Evolutionary conservation across 2,797 vertebrate genomes (phyloP).

Genomic region (Florisuga fusca): DNA sequence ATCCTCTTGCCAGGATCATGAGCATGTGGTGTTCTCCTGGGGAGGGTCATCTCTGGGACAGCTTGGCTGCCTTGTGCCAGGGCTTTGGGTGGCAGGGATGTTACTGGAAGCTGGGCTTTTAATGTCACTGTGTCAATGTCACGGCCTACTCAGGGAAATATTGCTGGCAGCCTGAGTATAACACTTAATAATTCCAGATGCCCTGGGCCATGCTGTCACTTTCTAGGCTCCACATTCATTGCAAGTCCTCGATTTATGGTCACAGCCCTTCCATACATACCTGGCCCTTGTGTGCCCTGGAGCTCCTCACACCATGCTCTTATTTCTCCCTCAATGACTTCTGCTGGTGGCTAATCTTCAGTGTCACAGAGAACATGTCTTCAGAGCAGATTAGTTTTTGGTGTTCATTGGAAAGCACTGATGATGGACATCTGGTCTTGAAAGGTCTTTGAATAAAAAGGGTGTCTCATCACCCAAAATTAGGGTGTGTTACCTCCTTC

Average conservation of each 20-base stretch:
- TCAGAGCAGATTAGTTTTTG: neutral
- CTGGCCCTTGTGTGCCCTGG: accelerated
- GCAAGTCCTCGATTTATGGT: neutral
- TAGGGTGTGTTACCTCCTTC: neutral
- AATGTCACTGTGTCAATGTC: neutral
- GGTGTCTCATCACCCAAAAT: neutral
- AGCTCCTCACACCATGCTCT: neutral
- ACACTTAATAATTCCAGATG: neutral
- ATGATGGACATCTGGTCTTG: accelerated
- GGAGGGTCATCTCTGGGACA: neutral
- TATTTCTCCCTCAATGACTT: neutral
- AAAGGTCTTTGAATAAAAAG: slow-evolving; percentile 21
- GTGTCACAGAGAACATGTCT: accelerated
- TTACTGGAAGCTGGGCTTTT: slow-evolving; percentile 23
- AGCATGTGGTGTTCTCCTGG: neutral
- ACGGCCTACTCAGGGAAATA: neutral
- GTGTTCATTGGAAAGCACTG: neutral
- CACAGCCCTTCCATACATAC: accelerated
- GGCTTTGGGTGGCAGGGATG: neutral
- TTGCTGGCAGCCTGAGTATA: neutral
- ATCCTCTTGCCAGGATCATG: neutral
- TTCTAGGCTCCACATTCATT: neutral
- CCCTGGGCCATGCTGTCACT: neutral
- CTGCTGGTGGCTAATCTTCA: neutral
- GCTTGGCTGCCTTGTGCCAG: neutral